Evolutionary conservation across 2,888 invertebrate species (phyloP), one percentile per base, ranked within the genome.

Genomic region (Limnephilus lunatus): DNA sequence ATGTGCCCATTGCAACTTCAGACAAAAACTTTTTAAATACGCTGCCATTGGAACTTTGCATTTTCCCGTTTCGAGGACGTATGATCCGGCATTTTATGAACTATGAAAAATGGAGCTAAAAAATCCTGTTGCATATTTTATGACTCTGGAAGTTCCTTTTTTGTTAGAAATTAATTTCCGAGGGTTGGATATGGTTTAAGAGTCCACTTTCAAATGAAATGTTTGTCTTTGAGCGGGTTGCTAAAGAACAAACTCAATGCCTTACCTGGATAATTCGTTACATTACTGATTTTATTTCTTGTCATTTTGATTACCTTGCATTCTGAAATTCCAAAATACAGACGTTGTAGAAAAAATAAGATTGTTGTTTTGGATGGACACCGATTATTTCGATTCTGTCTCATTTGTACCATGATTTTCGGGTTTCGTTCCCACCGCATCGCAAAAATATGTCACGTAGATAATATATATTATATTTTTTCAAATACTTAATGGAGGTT

Each of bases 71-170:
- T 87, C 87, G 53, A 19, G 31, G 87, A 68, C 31, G 19, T 31
- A 35, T 35, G 19, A 12, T 53, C 68, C 53, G 25, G 32, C 14
- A 30, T 31, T 87, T 87, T 86, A 80, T 68, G 80, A 89, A 89
- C 39, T 89, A 89, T 80, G 81, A 89, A 89, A 89, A 80, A 89
- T 89, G 81, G 39, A 11, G 81, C 88, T 35, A 89, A 81, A 87
- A 87, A 87, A 87, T 87, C 32, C 32, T 19, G 81, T 89, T 89
- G 88, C 88, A 89, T 89, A 89, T 89, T 81, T 89, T 81, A 89
- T 35, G 35, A 39, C 80, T 89, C 19, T 86, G 25, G 81, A 89
- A 80, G 11, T 89, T 89, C 25, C 25, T 81, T 89, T 86, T 86
- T 44, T 44, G 86, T 86, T 44, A n/a, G 86, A 14, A 86, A 86